Evolutionary conservation across 2,797 vertebrate species (phyloP).

Genomic region (Hemibagrus guttatus): DNA sequence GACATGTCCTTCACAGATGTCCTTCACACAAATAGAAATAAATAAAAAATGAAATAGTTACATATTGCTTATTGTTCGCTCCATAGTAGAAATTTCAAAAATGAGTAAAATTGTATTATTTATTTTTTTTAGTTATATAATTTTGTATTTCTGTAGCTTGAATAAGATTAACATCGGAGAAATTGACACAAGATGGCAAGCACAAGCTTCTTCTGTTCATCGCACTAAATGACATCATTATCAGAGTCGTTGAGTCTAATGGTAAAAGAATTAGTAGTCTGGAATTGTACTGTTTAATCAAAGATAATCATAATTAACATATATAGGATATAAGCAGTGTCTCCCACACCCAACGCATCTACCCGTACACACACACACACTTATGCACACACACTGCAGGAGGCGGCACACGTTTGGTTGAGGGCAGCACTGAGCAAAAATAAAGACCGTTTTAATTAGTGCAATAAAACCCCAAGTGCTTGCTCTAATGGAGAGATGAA

Average conservation of each 20-base stretch:
- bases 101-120: neutral
- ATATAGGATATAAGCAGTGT: conserved; percentile 56
- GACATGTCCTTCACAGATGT: neutral
- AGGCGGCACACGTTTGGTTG: conserved; percentile 51
- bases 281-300: conserved; percentile 39
- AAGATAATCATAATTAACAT: conserved; percentile 36
- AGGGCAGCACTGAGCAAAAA: conserved; percentile 73
- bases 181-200: conserved; percentile 50
- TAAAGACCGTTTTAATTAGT: conserved; percentile 79
- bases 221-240: conserved; percentile 2
- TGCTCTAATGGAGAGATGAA: conserved; percentile 82
- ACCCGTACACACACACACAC: conserved; percentile 20
- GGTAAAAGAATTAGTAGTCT: conserved; percentile 27
- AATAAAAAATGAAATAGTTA: neutral
- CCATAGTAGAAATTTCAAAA: neutral
- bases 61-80: neutral
- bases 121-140: neutral
- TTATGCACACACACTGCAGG: conserved; percentile 52
- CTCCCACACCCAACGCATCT: conserved; percentile 60
- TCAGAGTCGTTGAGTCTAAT: neutral
- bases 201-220: conserved; percentile 9
- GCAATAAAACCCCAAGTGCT: conserved; percentile 78
- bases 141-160: neutral
- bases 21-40: neutral
- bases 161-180: neutral